These are phyloP conservation scores for Phasia obesa DNA, from an alignment of 2,888 invertebrate species.

Conservation along the genomic window DNA sequence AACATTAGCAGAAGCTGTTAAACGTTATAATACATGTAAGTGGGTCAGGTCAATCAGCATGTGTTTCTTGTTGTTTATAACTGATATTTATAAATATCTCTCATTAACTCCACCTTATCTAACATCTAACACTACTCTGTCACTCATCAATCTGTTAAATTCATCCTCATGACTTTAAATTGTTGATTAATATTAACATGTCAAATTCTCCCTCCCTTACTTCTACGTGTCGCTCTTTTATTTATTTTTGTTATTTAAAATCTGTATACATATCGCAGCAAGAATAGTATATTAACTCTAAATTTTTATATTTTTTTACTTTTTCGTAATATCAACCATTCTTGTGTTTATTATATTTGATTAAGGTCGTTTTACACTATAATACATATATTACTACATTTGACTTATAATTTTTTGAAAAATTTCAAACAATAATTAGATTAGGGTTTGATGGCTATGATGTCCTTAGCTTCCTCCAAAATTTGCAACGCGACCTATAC, in stretches of 20 bases:
- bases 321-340: no score
- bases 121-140: conserved; percentile 24
- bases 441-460: no score
- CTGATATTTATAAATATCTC: conserved; percentile 22
- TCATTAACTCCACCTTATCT: conserved; percentile 41
- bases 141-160: conserved; percentile 24
- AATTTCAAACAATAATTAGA: no score
- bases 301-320: no score
- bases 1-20: conserved; percentile 11
- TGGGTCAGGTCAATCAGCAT: conserved; percentile 57
- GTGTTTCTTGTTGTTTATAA: neutral
- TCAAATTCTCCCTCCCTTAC: neutral
- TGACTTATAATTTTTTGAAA: no score
- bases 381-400: no score
- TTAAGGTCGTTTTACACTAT: no score
- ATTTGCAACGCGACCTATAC: no score
- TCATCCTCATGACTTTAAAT: conserved; percentile 19
- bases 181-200: conserved; percentile 14
- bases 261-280: neutral
- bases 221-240: neutral
- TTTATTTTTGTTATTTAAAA: neutral
- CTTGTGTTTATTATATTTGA: no score
- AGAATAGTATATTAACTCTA: no score
- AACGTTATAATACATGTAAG: conserved; percentile 34
- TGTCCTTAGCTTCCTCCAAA: no score